Evolutionary conservation across 2,797 vertebrate species (phyloP).

Genomic region (Crypturellus tataupa): DNA sequence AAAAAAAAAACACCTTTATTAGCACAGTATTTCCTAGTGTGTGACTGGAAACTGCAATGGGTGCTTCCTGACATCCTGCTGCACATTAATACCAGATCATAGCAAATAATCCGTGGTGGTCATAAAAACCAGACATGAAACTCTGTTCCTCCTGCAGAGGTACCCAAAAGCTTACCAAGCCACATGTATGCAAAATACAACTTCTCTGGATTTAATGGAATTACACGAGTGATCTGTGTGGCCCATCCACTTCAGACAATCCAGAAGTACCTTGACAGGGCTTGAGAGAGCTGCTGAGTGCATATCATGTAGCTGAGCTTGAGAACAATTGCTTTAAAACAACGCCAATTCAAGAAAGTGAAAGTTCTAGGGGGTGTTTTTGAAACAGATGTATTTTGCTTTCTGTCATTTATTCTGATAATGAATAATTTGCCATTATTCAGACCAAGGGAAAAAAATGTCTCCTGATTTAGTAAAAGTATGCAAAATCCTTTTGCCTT

Average conservation of each 20-base stretch:
- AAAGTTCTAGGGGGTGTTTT: neutral
- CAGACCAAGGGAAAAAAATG: neutral
- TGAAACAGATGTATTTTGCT: neutral
- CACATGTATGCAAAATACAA: neutral
- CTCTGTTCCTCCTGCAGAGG: neutral
- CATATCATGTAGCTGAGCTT: neutral
- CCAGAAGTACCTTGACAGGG: neutral
- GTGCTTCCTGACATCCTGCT: neutral
- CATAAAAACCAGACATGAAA: neutral
- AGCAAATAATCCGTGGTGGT: neutral
- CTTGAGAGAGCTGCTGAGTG: neutral
- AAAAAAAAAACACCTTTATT: neutral
- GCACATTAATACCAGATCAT: neutral
- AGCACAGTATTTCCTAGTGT: neutral
- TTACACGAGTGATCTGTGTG: neutral
- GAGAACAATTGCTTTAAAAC: neutral
- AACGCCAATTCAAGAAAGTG: neutral
- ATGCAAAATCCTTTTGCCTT: constrained; percentile 24
- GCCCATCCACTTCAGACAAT: neutral
- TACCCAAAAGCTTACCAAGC: neutral
- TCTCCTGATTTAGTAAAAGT: neutral
- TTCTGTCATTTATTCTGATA: neutral
- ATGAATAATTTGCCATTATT: neutral
- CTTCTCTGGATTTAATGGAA: neutral
- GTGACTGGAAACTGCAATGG: neutral